Base-by-base conservation (phyloP, 2,113 vertebrate genomes). In the Chascanopsetta lugubris region DNA sequence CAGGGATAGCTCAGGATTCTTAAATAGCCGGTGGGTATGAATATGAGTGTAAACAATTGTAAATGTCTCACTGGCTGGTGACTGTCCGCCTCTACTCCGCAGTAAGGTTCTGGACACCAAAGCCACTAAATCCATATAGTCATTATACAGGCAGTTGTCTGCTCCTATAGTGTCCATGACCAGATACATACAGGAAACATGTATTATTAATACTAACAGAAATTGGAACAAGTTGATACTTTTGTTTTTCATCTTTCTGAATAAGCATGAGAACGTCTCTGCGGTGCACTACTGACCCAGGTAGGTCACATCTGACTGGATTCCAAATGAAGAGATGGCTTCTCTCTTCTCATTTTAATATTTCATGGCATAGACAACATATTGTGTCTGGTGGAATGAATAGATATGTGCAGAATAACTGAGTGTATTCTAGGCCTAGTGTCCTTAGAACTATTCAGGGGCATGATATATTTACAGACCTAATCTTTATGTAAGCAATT, bases 131-230 rank as follows among this genome's bases (percentile, higher is more conserved):
- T 18, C 13, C 29, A 46, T 12, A 36, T 25, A 55, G 15, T 22
- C 38, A 45, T 29, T 7, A 30, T 20, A 5, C 27, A 18, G 27
- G 18, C 27, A 45, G 21, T 24, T 45, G 29, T 32, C 11, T 27
- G 43, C 9, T n/a, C n/a, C n/a, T n/a, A n/a, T n/a, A n/a, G n/a
- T n/a, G 40, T 11, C 21, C 24, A 15, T 20, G 29, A 53, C 17
- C 4, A 27, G 18, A 59, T 27, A 59, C 13, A 40, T 38, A 45
- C 22, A 32, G 25, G 12, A 5, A 48, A 36, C n/a, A 75, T 75
- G 46, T 21, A 75, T 84, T 72, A 75, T 75, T 72, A 17, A 80
- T 75, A 32, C 38, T 22, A 36, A 56, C 43, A 55, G 42, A 45
- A 53, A 49, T 69, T 56, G 9, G 38, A 50, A 27, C 57, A 61